Evolutionary conservation across 2,797 vertebrate species (phyloP), one percentile per base, ranked within the genome.

Genomic region (Anolis apletophallus): DNA sequence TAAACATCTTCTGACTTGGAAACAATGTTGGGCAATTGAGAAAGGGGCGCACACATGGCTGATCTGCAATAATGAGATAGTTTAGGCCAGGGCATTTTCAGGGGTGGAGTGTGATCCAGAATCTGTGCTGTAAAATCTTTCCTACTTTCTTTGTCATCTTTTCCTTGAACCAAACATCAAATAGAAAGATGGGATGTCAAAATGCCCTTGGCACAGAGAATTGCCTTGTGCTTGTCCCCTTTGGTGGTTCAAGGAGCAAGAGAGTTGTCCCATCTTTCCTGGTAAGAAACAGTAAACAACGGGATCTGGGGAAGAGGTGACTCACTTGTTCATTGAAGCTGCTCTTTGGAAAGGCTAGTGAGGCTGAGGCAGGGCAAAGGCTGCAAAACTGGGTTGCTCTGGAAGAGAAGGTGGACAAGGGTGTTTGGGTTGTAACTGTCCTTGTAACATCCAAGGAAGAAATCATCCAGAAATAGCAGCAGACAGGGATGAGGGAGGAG

Each of bases 281-380:
- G 29, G 52, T 52, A 79, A 67, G 76, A 57, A 85, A 57, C 67
- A 46, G 29, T 46, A 79, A 85, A 79, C 81, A 73, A 73, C 52
- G 59, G 50, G 76, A 85, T 79, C 34, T 79, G 64, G 76, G 84
- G 12, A 59, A 79, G 54, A 79, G 84, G 54, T 71, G 54, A 79
- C 50, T 7, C n/a, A 16, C 21, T 69, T 71, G 61, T n/a, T 57
- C 83, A 13, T 11, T 13, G 11, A 67, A 34, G 32, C 81, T 79
- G 34, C 55, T 59, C 77, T 79, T 36, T 34, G 57, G 46, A 32
- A 68, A 46, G 36, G 64, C 80, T 34, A 19, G 17, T 2, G 10
- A 17, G 46, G 81, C 29, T 13, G 34, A 26, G 50, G 50, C 79
- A 29, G 36, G 40, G 32, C 74, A 77, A 54, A 52, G 83, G 74